Evolutionary conservation across 2,888 invertebrate species (phyloP).

Genomic region (Lamellibrachia columna): DNA sequence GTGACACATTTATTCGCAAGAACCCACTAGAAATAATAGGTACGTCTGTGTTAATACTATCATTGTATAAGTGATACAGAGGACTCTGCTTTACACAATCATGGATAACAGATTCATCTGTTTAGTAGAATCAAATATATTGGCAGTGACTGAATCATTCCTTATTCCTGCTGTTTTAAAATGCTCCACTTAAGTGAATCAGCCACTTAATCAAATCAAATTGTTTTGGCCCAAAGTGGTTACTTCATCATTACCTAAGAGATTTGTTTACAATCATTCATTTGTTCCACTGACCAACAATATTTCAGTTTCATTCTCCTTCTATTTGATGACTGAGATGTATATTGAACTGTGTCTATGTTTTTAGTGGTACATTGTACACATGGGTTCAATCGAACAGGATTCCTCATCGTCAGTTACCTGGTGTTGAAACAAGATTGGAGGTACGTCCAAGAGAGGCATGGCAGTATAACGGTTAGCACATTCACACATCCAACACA

Average conservation of each 20-base stretch:
- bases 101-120: too few species aligned
- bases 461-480: neutral
- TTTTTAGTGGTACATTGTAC: slow-evolving; percentile 88
- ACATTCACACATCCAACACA: neutral
- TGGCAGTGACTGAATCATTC: too few species aligned
- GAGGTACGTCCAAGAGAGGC: slow-evolving; percentile 62
- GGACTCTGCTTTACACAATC: too few species aligned
- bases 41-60: slow-evolving; percentile 45
- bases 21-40: slow-evolving; percentile 83
- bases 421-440: slow-evolving; percentile 86
- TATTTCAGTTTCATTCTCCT: neutral
- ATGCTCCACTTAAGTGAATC: too few species aligned
- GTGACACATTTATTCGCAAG: slow-evolving; percentile 80
- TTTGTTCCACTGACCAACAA: neutral
- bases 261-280: too few species aligned
- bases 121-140: too few species aligned
- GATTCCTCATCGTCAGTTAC: slow-evolving; percentile 92
- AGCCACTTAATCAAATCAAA: too few species aligned
- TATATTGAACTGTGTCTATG: neutral
- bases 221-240: too few species aligned
- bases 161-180: too few species aligned
- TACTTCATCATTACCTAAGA: too few species aligned
- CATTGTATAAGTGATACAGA: neutral
- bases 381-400: slow-evolving; percentile 98
- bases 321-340: neutral